Percentiles rank a stretch among this genome's conserved stretches.
Conservation (phyloP, 2,113 vertebrate genomes). For the Psammodynastes pulverulentus region DNA sequence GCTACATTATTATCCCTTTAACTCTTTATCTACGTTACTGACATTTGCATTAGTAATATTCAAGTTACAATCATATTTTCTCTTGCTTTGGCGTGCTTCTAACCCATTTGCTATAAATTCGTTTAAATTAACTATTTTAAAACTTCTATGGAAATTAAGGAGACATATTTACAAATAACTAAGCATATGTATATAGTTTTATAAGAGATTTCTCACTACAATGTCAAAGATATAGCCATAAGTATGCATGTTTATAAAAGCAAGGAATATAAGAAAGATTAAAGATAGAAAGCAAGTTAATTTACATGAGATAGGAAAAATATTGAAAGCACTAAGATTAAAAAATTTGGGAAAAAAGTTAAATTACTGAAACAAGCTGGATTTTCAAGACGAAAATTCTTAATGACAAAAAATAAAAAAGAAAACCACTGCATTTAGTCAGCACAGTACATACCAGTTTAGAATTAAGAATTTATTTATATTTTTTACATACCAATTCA, state of each 20-base stretch:
- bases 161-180: neutral
- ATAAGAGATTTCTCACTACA: neutral
- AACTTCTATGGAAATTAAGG: neutral
- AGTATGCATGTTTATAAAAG: neutral
- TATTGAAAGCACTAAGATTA: neutral
- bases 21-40: neutral
- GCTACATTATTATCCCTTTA: neutral
- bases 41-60: neutral
- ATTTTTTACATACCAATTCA: constrained; percentile 76
- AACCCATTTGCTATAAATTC: neutral
- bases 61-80: neutral
- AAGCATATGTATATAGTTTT: neutral
- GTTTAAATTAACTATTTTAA: neutral
- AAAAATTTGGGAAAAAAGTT: neutral
- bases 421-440: neutral
- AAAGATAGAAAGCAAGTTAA: neutral
- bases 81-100: neutral
- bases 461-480: neutral
- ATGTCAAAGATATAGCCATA: neutral
- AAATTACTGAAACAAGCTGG: neutral
- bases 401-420: neutral
- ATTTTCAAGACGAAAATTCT: neutral
- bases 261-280: neutral
- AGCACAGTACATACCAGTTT: neutral
- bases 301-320: neutral